Evolutionary conservation across 2,797 vertebrate genomes (phyloP).

Genomic region (Brachyrhaphis roseni): DNA sequence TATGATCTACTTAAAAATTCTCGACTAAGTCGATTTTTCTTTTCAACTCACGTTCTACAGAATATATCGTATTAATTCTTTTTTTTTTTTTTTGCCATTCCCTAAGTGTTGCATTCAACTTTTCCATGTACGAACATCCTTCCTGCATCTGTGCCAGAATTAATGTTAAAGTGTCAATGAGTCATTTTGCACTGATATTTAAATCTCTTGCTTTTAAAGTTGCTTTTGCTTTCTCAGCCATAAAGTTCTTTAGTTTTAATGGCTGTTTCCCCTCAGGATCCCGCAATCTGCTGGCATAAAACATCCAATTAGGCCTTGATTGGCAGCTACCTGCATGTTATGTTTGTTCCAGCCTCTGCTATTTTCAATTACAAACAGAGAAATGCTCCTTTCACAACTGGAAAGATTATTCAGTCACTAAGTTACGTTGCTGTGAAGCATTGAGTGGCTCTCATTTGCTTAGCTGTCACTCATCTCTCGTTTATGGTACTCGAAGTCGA

Average conservation of each 20-base stretch:
- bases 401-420: conserved; percentile 34
- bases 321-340: conserved; percentile 28
- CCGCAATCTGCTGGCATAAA: conserved; percentile 22
- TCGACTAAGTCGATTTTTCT: no score
- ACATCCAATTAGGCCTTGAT: conserved; percentile 45
- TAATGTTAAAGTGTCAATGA: conserved; percentile 2
- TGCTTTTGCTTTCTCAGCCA: conserved; percentile 17
- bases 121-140: neutral
- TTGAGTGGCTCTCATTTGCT: conserved; percentile 7
- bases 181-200: conserved; percentile 8
- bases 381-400: conserved; percentile 18
- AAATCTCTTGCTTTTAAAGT: conserved; percentile 3
- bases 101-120: neutral
- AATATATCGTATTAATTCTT: no score
- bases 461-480: conserved; percentile 11
- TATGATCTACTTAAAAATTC: no score
- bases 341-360: conserved; percentile 17
- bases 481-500: neutral
- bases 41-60: no score
- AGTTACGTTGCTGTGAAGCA: conserved; percentile 19
- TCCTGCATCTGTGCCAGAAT: neutral
- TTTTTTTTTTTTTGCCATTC: neutral
- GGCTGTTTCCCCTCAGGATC: conserved; percentile 17
- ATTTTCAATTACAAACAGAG: conserved; percentile 31
- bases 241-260: conserved; percentile 35